Evolutionary conservation across 1,140 invertebrate genomes (phyloP).

Genomic region (Penaeus vannamei): DNA sequence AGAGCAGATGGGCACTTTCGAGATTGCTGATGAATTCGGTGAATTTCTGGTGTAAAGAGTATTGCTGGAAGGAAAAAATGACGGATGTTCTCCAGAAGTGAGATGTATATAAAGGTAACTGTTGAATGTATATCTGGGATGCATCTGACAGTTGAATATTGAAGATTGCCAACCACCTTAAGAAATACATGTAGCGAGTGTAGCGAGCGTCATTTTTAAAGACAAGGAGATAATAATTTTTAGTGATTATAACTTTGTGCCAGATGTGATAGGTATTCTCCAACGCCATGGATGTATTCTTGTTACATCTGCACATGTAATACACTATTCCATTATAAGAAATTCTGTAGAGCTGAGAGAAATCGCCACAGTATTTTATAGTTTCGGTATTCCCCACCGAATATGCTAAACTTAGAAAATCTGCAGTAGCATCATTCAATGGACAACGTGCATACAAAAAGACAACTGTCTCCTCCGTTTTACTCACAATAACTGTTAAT

Average conservation of each 20-base stretch:
- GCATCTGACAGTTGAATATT: too few species aligned
- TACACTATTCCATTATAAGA: background rate
- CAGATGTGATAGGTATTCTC: background rate
- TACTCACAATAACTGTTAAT: background rate
- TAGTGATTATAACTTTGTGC: background rate
- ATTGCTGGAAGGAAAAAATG: too few species aligned
- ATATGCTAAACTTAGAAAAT: background rate
- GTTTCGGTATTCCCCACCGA: background rate
- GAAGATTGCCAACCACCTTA: too few species aligned
- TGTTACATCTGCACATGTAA: background rate
- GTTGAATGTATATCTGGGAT: too few species aligned
- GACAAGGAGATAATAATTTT: background rate
- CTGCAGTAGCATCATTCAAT: background rate
- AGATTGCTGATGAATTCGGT: background rate
- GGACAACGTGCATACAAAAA: background rate
- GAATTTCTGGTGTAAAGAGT: background rate
- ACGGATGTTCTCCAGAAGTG: too few species aligned
- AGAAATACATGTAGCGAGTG: too few species aligned
- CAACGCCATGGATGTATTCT: background rate
- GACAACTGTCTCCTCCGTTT: background rate
- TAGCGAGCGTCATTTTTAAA: too few species aligned
- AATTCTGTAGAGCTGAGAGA: background rate
- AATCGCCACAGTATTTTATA: background rate
- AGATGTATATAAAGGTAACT: too few species aligned
- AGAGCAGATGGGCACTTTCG: background rate